These are phyloP conservation scores for Sitophilus oryzae DNA, from an alignment of 1,140 invertebrate genomes.

Conservation along the genomic window DNA sequence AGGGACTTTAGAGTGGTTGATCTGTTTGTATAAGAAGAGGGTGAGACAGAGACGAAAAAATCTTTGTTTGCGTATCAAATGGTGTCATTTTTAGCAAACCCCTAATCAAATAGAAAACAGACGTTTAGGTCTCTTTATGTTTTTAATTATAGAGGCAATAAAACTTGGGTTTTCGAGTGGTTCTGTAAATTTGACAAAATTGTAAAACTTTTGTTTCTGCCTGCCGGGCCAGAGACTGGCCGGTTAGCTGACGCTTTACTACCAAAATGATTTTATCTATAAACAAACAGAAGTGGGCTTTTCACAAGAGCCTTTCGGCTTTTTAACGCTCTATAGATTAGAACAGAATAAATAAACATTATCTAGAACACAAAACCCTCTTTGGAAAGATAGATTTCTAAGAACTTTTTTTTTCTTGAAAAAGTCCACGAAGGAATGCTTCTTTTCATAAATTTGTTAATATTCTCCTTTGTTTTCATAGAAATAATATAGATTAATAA, in stretches of 20 bases:
- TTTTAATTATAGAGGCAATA: constrained; percentile 23
- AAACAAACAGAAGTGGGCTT: constrained; percentile 6
- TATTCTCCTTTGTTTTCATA: too few species aligned
- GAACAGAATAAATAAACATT: not conserved
- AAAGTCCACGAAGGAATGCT: too few species aligned
- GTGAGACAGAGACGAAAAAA: too few species aligned
- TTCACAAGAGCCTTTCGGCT: not conserved
- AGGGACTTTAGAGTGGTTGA: too few species aligned
- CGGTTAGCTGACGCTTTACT: constrained; percentile 15
- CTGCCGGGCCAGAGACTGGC: constrained; percentile 4
- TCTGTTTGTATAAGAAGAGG: too few species aligned
- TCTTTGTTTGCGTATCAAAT: constrained; percentile 14
- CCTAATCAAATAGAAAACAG: constrained; percentile 21
- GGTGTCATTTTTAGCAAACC: constrained; percentile 26
- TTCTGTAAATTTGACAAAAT: constrained; percentile 21
- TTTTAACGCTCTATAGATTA: not conserved
- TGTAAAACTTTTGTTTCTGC: constrained; percentile 23
- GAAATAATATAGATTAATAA: not conserved
- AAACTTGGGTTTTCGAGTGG: constrained; percentile 20
- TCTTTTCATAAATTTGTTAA: too few species aligned
- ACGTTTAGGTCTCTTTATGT: constrained; percentile 21
- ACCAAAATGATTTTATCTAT: constrained; percentile 19
- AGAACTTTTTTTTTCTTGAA: too few species aligned
- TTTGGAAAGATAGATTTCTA: too few species aligned
- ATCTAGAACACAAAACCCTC: too few species aligned